These are phyloP conservation scores for Pristionchus japonicus DNA, from an alignment of 2,888 invertebrate genomes.

Conservation along the genomic window DNA sequence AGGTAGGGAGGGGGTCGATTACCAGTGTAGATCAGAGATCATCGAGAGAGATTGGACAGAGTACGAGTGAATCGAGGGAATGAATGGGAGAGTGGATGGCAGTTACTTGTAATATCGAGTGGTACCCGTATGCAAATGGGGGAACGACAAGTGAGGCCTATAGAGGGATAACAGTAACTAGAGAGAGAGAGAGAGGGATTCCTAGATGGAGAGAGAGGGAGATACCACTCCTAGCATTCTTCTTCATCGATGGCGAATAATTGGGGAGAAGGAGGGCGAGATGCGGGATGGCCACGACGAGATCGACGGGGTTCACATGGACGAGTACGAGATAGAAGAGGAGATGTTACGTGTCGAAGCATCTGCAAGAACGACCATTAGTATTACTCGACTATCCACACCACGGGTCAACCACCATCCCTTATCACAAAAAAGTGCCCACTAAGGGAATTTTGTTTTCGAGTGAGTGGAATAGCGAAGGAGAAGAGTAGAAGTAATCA, in stretches of 20 bases:
- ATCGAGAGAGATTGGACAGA: not conserved
- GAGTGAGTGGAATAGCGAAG: no score
- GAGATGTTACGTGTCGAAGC: conserved; percentile 72
- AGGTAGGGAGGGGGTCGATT: not conserved
- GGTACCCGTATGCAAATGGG: not conserved
- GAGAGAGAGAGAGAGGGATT: not conserved
- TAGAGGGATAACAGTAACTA: not conserved
- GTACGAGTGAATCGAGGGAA: not conserved
- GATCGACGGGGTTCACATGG: conserved; percentile 53
- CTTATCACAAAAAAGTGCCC: not conserved
- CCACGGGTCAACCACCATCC: not conserved
- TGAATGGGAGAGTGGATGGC: not conserved
- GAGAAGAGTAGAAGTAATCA: not conserved
- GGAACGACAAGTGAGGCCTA: not conserved
- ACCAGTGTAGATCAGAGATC: not conserved
- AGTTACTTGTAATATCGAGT: conserved; percentile 12
- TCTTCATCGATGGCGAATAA: conserved; percentile 73
- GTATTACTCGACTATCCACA: not conserved
- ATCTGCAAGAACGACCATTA: conserved; percentile 59
- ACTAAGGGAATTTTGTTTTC: not conserved
- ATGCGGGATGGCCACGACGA: conserved; percentile 59
- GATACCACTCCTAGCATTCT: conserved; percentile 44
- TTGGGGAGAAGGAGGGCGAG: conserved; percentile 72
- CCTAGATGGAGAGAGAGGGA: not conserved
- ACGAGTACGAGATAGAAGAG: conserved; percentile 61